Conservation (phyloP, 1,140 invertebrate genomes). For the Bombus breviceps region DNA sequence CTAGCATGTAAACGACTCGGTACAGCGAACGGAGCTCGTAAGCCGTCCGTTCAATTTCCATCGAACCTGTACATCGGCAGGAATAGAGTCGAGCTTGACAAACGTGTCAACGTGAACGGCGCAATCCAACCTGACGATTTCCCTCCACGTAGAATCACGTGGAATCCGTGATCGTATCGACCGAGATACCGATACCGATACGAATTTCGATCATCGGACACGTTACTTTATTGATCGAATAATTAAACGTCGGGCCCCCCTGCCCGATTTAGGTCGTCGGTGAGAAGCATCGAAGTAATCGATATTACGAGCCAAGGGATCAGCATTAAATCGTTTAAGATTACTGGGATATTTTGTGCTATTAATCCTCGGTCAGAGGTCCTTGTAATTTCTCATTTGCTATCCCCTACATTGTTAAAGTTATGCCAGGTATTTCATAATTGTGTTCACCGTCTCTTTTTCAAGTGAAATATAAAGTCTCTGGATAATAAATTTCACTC, state of each 20-base stretch:
- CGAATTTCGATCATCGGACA: conserved; percentile 1
- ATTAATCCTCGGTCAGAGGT: background rate
- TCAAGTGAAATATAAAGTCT: too few relatives aligned
- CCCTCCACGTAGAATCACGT: background rate
- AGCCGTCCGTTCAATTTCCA: conserved; percentile 62
- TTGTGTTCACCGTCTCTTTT: too few relatives aligned
- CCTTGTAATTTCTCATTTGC: too few relatives aligned
- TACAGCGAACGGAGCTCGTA: conserved; percentile 50
- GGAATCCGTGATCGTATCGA: background rate
- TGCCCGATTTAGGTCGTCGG: too few relatives aligned
- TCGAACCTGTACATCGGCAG: conserved; percentile 18
- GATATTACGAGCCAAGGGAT: conserved; percentile 6
- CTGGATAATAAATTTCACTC: too few relatives aligned
- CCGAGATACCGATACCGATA: too few relatives aligned
- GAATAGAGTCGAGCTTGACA: conserved; percentile 36
- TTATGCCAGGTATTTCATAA: too few relatives aligned
- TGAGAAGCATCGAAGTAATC: background rate
- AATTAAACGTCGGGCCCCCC: conserved; percentile 7
- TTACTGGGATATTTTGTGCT: background rate
- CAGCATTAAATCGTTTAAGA: conserved; percentile 5
- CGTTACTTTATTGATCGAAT: conserved; percentile 25
- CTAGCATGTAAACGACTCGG: conserved; percentile 60
- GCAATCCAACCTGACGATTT: conserved; percentile 33
- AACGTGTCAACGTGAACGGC: conserved; percentile 45
- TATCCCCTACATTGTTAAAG: too few relatives aligned